phyloP scores from a whole-genome alignment of 2,888 invertebrate genomes.

The Nasonovia ribisnigri region DNA sequence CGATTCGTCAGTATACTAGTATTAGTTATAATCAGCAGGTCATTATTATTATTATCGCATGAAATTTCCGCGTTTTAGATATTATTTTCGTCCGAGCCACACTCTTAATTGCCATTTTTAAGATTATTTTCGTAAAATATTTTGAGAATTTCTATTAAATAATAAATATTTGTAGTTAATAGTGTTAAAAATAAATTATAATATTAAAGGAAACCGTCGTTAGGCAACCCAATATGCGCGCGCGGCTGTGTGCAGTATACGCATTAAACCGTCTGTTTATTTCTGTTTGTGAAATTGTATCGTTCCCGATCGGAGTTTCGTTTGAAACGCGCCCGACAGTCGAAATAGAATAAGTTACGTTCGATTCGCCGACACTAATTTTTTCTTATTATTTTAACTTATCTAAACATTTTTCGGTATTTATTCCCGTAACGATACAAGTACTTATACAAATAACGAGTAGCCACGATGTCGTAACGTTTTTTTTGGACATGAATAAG shows the following conservation, averaged over 20 bases:
- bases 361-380: neutral
- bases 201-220: neutral
- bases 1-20: neutral
- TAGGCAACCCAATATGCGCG: conserved; percentile 40
- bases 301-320: neutral
- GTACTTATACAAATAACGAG: neutral
- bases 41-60: neutral
- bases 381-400: neutral
- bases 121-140: neutral
- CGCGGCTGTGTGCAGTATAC: neutral
- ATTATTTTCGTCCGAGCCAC: neutral
- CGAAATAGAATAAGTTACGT: neutral
- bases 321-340: neutral
- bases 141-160: too few species aligned
- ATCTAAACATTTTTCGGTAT: neutral
- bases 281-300: neutral
- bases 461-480: neutral
- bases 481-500: neutral
- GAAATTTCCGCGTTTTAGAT: neutral
- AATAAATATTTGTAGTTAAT: neutral
- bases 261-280: neutral
- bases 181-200: neutral
- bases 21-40: neutral
- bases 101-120: too few species aligned
- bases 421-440: neutral